phyloP scores from a whole-genome alignment of 2,113 vertebrate species.

The Candoia aspera region DNA sequence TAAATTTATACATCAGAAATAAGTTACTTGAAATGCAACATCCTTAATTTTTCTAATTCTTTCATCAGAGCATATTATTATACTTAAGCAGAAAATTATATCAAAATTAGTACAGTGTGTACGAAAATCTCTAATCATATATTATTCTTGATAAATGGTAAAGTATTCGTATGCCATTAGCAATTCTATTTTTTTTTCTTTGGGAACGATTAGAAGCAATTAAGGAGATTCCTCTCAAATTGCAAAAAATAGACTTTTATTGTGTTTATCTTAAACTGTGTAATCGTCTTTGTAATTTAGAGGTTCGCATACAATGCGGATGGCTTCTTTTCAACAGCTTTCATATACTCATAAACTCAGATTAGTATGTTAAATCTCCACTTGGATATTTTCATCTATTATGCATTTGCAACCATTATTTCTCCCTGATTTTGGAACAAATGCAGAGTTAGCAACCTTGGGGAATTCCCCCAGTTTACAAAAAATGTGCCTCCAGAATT shows the following conservation, averaged over 20 bases:
- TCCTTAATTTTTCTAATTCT: conserved; percentile 45
- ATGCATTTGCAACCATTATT: not conserved
- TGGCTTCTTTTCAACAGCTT: conserved; percentile 11
- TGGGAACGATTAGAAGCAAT: conserved; percentile 40
- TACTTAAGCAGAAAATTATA: conserved; percentile 48
- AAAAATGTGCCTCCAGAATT: not conserved
- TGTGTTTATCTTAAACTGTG: conserved; percentile 37
- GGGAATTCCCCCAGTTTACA: not conserved
- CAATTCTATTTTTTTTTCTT: conserved; percentile 52
- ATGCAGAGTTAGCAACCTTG: not conserved
- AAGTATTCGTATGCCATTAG: conserved; percentile 45
- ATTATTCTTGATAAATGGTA: conserved; percentile 47
- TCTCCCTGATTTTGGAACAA: not conserved
- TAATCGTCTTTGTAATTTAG: conserved; percentile 41
- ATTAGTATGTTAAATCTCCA: conserved; percentile 8
- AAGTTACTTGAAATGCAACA: conserved; percentile 40
- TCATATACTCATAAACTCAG: conserved; percentile 22
- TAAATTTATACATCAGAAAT: conserved; percentile 22
- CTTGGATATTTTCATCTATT: conserved; percentile 7
- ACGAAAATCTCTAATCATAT: conserved; percentile 40
- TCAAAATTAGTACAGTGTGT: conserved; percentile 48
- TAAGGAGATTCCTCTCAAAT: conserved; percentile 12
- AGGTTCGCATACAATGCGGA: not conserved
- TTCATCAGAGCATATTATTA: conserved; percentile 32
- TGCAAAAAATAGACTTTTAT: conserved; percentile 34